These are phyloP conservation scores for Erithacus rubecula DNA, from an alignment of 2,797 vertebrate genomes.

Conservation along the genomic window DNA sequence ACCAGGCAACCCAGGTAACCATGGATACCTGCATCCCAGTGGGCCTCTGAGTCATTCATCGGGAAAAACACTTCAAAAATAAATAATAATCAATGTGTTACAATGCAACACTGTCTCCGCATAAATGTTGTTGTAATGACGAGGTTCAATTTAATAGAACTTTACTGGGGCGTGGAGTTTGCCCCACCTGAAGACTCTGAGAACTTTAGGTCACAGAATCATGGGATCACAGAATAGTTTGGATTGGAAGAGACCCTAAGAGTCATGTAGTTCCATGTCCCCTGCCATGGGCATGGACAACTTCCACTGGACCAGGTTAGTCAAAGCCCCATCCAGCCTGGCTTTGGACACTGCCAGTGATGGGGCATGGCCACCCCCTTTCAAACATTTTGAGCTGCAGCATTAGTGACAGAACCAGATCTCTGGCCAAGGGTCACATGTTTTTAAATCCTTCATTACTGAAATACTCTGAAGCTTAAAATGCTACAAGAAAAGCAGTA, in stretches of 20 bases:
- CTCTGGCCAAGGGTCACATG: not conserved
- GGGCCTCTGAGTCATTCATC: not conserved
- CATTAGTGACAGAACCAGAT: not conserved
- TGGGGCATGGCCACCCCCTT: not conserved
- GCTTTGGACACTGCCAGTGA: not conserved
- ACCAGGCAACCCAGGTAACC: slow-evolving; percentile 21
- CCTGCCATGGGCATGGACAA: not conserved
- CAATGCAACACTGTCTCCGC: not conserved
- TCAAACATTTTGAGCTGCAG: not conserved
- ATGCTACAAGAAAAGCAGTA: not conserved
- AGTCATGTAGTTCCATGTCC: not conserved
- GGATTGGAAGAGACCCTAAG: not conserved
- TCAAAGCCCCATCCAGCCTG: not conserved
- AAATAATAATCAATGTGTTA: not conserved
- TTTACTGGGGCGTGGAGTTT: not conserved
- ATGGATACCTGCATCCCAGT: slow-evolving; percentile 14
- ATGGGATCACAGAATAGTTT: not conserved
- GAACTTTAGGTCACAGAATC: not conserved
- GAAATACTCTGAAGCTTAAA: not conserved
- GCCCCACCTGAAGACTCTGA: not conserved
- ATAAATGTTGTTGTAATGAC: not conserved
- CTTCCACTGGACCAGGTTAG: not conserved
- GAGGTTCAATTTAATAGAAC: not conserved
- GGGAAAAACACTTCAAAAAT: not conserved
- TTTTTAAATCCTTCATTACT: not conserved